Evolutionary conservation across 2,888 invertebrate species (phyloP).

Genomic region (Nephrotoma guestfalica): DNA sequence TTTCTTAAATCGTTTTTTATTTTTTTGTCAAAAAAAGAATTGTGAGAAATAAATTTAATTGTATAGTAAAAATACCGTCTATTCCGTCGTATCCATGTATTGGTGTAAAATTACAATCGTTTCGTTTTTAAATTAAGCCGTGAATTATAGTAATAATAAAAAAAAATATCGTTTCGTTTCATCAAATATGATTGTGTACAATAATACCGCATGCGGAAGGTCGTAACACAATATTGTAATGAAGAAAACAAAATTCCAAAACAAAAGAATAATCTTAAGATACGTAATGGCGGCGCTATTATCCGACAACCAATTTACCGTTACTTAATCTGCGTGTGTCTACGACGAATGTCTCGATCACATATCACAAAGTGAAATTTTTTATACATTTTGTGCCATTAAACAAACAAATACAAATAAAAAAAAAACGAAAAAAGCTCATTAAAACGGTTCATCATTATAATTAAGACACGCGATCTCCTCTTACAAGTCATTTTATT

Average conservation of each 20-base stretch:
- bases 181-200: background rate
- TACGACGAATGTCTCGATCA: background rate
- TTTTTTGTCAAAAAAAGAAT: background rate
- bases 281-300: background rate
- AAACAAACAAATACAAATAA: background rate
- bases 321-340: background rate
- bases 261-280: background rate
- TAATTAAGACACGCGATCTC: background rate
- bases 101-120: background rate
- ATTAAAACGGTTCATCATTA: background rate
- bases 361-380: background rate
- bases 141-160: background rate
- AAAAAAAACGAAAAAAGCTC: background rate
- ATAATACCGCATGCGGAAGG: background rate
- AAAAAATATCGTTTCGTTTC: background rate
- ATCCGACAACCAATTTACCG: background rate
- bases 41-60: background rate
- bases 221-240: background rate
- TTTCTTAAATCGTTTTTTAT: background rate
- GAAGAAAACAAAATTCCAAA: background rate
- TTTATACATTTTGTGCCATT: background rate
- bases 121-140: background rate
- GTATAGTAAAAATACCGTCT: background rate
- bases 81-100: background rate
- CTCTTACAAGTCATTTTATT: background rate